These are phyloP conservation scores for Drosophila meridionalis DNA, from an alignment of 2,888 invertebrate genomes.

Conservation along the genomic window DNA sequence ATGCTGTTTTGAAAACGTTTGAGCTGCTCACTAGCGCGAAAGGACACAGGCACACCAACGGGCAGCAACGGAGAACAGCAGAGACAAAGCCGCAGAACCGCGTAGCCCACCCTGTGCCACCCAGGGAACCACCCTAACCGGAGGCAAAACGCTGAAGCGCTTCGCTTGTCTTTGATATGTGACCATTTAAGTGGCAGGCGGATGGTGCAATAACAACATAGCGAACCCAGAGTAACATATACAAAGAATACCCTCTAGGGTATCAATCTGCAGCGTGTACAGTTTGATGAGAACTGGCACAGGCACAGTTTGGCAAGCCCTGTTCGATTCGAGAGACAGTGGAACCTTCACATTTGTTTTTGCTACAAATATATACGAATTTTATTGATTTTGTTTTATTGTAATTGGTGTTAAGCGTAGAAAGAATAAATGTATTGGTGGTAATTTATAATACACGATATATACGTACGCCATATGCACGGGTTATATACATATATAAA, in stretches of 20 bases:
- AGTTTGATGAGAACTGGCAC: conserved; percentile 13
- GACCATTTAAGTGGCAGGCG: conserved; percentile 39
- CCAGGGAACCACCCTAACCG: conserved; percentile 20
- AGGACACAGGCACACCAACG: conserved; percentile 3
- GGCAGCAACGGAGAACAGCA: conserved; percentile 1
- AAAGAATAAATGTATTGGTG: conserved; percentile 65
- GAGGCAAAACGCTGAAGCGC: conserved; percentile 47
- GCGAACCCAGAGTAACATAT: conserved; percentile 15
- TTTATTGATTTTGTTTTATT: conserved; percentile 55
- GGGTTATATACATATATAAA: conserved; percentile 24
- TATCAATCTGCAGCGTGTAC: conserved; percentile 32
- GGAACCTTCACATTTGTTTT: neutral
- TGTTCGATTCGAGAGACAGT: neutral
- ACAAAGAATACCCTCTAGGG: conserved; percentile 28
- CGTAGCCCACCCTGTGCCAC: conserved; percentile 19
- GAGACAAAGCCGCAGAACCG: conserved; percentile 12
- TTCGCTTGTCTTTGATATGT: conserved; percentile 50
- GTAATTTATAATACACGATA: conserved; percentile 47
- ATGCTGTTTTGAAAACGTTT: conserved; percentile 26
- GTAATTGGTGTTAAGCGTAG: conserved; percentile 72
- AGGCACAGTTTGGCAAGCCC: conserved; percentile 11
- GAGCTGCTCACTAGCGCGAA: conserved; percentile 26
- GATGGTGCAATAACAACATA: conserved; percentile 23
- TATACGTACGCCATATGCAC: conserved; percentile 22
- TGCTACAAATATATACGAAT: conserved; percentile 60